Evolutionary conservation across 1,140 invertebrate genomes (phyloP).

Genomic region (Brachionus rubens): DNA sequence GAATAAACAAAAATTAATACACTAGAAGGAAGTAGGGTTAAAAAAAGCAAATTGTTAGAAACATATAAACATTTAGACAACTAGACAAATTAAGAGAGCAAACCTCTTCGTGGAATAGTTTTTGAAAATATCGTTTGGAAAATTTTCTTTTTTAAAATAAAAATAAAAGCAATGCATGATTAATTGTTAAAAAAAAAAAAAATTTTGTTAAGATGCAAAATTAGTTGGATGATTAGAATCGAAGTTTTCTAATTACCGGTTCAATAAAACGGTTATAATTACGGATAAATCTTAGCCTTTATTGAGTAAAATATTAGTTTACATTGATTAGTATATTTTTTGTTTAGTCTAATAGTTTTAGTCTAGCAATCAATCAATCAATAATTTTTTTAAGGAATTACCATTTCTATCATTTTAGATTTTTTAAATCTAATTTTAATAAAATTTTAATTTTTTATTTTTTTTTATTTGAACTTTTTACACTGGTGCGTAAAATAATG

Average conservation of each 20-base stretch:
- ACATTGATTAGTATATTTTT: neutral
- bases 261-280: slow-evolving; percentile 36
- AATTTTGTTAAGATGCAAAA: neutral
- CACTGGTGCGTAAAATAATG: too few species aligned
- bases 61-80: too few species aligned
- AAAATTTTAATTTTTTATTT: slow-evolving; percentile 23
- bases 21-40: too few species aligned
- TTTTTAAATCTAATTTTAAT: neutral
- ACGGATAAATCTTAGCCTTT: slow-evolving; percentile 10
- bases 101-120: slow-evolving; percentile 28
- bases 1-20: neutral
- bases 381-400: neutral
- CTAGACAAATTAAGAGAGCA: too few species aligned
- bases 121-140: slow-evolving; percentile 25
- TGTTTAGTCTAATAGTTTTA: neutral
- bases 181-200: neutral
- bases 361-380: neutral
- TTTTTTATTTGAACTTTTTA: slow-evolving; percentile 27
- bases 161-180: neutral
- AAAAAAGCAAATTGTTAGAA: too few species aligned
- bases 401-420: slow-evolving; percentile 28
- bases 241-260: slow-evolving; percentile 6
- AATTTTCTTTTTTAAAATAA: slow-evolving; percentile 34
- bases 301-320: neutral
- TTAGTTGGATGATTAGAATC: neutral